Conservation (phyloP, 2,888 invertebrate species). For the Linnaemya vulpina region DNA sequence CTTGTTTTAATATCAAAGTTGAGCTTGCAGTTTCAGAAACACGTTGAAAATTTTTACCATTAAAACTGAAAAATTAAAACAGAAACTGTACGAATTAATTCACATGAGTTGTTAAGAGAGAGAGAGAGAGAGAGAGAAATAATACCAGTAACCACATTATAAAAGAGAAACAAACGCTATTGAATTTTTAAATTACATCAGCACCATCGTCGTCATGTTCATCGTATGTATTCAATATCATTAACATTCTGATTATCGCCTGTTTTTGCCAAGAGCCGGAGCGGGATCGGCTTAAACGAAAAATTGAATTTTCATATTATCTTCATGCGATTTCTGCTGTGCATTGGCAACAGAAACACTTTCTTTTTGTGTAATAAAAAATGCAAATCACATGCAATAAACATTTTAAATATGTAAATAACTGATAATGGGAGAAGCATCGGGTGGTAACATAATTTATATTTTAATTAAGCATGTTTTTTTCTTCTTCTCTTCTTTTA, state of each 20-base stretch:
- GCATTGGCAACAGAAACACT: not conserved
- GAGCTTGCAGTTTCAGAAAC: not conserved
- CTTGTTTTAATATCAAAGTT: too few relatives aligned
- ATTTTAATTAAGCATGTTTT: conserved; percentile 58
- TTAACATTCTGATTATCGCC: not conserved
- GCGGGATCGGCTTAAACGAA: not conserved
- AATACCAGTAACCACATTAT: not conserved
- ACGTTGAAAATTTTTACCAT: not conserved
- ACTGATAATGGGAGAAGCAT: conserved; percentile 55
- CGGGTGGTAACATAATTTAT: conserved; percentile 39
- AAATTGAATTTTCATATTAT: conserved; percentile 44
- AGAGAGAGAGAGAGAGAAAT: not conserved
- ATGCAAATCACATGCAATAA: conserved; percentile 64
- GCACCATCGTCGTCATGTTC: not conserved
- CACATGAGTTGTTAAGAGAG: conserved; percentile 32
- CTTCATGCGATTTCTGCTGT: conserved; percentile 40
- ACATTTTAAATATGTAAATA: conserved; percentile 64
- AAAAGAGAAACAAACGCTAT: conserved; percentile 7
- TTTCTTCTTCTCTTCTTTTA: too few relatives aligned
- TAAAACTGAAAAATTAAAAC: conserved; percentile 1
- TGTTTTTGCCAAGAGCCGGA: not conserved
- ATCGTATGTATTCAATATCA: conserved; percentile 14
- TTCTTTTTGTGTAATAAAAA: conserved; percentile 54
- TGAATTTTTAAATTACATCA: conserved; percentile 50
- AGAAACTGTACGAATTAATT: conserved; percentile 18